Evolutionary conservation across 2,113 vertebrate genomes (phyloP).

Genomic region (Calyptommatus sinebrachiatus): DNA sequence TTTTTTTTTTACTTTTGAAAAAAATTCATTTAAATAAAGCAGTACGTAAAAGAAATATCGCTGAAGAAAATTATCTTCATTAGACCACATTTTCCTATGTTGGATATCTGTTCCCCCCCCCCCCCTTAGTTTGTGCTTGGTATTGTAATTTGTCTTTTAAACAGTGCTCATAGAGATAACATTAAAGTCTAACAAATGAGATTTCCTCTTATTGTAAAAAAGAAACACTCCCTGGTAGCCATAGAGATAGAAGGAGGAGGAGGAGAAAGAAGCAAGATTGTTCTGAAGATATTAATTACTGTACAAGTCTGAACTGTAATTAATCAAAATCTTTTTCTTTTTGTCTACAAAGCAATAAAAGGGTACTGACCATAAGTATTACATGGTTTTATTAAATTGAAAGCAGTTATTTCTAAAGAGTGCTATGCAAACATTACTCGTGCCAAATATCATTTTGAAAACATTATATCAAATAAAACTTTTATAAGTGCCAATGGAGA

Average conservation of each 20-base stretch:
- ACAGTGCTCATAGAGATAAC: conserved; percentile 64
- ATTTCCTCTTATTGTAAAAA: conserved; percentile 76
- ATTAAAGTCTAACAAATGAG: conserved; percentile 69
- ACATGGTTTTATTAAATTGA: background rate
- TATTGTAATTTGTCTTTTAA: conserved; percentile 64
- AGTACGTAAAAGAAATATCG: conserved; percentile 5
- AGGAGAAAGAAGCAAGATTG: conserved; percentile 34
- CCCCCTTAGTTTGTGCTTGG: conserved; percentile 59
- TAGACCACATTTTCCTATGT: conserved; percentile 50
- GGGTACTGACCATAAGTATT: background rate
- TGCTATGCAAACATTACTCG: accelerated
- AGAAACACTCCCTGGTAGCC: conserved; percentile 69
- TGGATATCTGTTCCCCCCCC: conserved; percentile 54
- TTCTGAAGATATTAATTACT: conserved; percentile 54
- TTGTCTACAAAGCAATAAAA: conserved; percentile 9
- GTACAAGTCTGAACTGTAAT: conserved; percentile 45
- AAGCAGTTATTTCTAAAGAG: background rate
- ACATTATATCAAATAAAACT: background rate
- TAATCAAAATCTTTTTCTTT: conserved; percentile 41
- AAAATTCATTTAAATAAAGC: conserved; percentile 26
- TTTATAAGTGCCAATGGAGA: background rate
- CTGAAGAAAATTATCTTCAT: conserved; percentile 32
- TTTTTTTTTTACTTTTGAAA: too few relatives aligned
- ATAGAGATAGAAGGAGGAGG: conserved; percentile 29
- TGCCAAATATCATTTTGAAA: background rate